These are phyloP conservation scores for Threskiornis aethiopicus DNA, from an alignment of 2,797 vertebrate genomes.

Conservation along the genomic window DNA sequence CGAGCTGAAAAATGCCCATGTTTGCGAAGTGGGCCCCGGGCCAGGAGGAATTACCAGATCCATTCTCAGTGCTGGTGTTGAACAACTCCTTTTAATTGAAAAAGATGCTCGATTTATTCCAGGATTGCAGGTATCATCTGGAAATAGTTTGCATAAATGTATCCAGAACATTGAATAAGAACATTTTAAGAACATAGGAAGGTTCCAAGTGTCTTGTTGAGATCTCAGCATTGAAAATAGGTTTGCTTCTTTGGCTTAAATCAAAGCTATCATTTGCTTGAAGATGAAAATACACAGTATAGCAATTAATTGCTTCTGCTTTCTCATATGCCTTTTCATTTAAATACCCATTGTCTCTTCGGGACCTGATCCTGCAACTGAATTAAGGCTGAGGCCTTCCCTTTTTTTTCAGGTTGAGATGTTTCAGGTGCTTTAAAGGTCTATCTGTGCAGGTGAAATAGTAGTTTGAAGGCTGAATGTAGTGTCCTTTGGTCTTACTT, in stretches of 20 bases:
- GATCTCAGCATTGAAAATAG: background rate
- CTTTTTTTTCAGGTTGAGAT: background rate
- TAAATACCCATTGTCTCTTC: background rate
- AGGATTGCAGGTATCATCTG: conserved; percentile 85
- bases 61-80: conserved; percentile 85
- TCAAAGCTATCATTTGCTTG: background rate
- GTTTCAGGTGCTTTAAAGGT: background rate
- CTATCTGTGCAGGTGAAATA: background rate
- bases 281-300: background rate
- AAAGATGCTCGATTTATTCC: conserved; percentile 94
- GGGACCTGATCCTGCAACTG: background rate
- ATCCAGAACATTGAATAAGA: background rate
- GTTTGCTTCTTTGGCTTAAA: background rate
- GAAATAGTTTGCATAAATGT: background rate
- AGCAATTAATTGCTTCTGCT: background rate
- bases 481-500: background rate
- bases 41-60: conserved; percentile 94
- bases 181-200: background rate
- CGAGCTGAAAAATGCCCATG: conserved; percentile 79
- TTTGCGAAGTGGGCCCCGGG: conserved; percentile 96
- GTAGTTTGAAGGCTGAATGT: background rate
- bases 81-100: conserved; percentile 90
- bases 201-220: background rate
- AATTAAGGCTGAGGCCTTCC: background rate
- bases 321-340: background rate